phyloP scores from a whole-genome alignment of 2,113 vertebrate species.

The Alethe diademata region DNA sequence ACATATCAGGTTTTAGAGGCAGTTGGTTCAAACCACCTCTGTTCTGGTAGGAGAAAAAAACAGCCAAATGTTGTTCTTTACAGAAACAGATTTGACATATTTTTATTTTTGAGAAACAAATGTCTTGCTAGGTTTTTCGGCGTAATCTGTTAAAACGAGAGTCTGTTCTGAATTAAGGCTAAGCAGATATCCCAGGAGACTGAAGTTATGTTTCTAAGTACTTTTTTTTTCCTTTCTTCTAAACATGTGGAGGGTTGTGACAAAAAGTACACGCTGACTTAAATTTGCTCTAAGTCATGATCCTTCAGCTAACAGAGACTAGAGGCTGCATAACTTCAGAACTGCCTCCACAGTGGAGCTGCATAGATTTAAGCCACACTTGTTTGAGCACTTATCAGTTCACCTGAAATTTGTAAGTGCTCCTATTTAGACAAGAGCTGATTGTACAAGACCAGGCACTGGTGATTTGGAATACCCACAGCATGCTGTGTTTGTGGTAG shows the following conservation, averaged over 20 bases:
- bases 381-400: not conserved
- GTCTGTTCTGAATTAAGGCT: slow-evolving; percentile 11
- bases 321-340: not conserved
- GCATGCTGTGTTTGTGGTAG: not conserved
- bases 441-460: not conserved
- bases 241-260: not conserved
- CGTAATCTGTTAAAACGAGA: not conserved
- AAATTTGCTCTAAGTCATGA: not conserved
- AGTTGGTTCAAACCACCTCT: not conserved
- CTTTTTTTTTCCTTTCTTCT: not conserved
- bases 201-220: not conserved
- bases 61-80: not conserved
- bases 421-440: not conserved
- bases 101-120: not conserved
- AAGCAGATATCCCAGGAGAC: not conserved
- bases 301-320: not conserved
- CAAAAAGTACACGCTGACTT: not conserved
- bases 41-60: not conserved
- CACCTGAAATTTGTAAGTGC: not conserved
- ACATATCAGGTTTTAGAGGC: not conserved
- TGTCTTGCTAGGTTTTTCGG: not conserved
- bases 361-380: not conserved
- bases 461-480: not conserved
- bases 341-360: not conserved
- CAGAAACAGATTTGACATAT: not conserved